phyloP scores from a whole-genome alignment of 2,113 vertebrate genomes.

The Dolichotis patagonum region DNA sequence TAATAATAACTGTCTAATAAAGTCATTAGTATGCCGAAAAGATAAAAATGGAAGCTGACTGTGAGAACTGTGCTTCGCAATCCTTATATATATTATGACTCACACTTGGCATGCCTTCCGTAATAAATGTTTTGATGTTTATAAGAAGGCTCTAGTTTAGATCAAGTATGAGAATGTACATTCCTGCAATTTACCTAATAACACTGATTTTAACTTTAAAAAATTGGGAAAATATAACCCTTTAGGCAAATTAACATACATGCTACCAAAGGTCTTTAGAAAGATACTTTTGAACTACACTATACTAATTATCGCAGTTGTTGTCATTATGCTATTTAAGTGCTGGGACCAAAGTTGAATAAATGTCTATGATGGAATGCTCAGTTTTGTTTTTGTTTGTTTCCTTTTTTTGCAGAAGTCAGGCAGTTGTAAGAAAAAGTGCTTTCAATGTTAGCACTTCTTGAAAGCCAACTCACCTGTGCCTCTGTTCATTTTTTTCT shows the following conservation, averaged over 20 bases:
- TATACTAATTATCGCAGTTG: background rate
- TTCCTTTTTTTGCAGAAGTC: conserved; percentile 64
- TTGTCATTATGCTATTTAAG: background rate
- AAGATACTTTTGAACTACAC: background rate
- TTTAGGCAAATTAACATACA: conserved; percentile 4
- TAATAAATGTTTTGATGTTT: background rate
- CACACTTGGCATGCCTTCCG: background rate
- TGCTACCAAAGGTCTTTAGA: background rate
- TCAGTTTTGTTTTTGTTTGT: conserved; percentile 37
- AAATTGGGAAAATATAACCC: background rate
- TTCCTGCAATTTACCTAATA: background rate
- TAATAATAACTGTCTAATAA: background rate
- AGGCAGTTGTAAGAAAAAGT: conserved; percentile 60
- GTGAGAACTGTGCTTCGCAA: background rate
- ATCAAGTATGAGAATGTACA: background rate
- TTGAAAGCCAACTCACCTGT: conserved; percentile 59
- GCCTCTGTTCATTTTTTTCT: background rate
- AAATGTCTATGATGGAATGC: background rate
- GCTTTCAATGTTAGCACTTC: conserved; percentile 51
- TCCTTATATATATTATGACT: background rate
- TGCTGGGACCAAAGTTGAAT: too few species aligned
- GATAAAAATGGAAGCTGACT: background rate
- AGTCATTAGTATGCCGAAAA: background rate
- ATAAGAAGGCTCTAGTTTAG: background rate
- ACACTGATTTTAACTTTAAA: background rate